Conservation (phyloP, 1,140 invertebrate genomes). For the Eueides isabella region DNA sequence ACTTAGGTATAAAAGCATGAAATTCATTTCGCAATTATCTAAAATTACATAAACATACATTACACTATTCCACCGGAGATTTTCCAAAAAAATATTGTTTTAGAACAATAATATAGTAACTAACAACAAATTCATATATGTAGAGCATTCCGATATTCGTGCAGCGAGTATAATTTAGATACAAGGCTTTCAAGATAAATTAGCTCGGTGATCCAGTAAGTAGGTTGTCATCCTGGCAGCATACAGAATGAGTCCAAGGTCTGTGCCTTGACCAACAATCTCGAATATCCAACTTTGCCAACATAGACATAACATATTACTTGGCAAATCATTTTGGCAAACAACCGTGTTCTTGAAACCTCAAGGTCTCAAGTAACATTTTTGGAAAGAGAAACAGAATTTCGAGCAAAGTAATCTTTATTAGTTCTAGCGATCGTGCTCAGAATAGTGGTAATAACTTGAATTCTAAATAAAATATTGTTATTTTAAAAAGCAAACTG, state of each 20-base stretch:
- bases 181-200: not conserved
- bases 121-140: too few species aligned
- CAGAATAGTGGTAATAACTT: not conserved
- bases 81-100: not conserved
- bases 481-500: not conserved
- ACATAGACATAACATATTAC: conserved; percentile 11
- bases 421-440: not conserved
- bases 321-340: conserved; percentile 29
- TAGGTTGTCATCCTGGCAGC: conserved; percentile 24
- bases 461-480: not conserved
- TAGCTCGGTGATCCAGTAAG: conserved; percentile 3
- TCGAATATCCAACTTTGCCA: conserved; percentile 19
- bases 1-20: too few species aligned
- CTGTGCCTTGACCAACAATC: conserved; percentile 24
- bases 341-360: conserved; percentile 13
- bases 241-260: conserved; percentile 18
- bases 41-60: too few species aligned
- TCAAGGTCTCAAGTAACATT: conserved; percentile 20
- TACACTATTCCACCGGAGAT: too few species aligned
- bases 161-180: not conserved
- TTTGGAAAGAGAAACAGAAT: not conserved
- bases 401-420: not conserved
- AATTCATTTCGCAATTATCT: too few species aligned
- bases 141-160: too few species aligned
- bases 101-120: too few species aligned